Percentiles rank a stretch among this genome's conserved stretches.
Evolutionary conservation across 2,113 vertebrate species (phyloP).

Genomic region (Strix aluco): DNA sequence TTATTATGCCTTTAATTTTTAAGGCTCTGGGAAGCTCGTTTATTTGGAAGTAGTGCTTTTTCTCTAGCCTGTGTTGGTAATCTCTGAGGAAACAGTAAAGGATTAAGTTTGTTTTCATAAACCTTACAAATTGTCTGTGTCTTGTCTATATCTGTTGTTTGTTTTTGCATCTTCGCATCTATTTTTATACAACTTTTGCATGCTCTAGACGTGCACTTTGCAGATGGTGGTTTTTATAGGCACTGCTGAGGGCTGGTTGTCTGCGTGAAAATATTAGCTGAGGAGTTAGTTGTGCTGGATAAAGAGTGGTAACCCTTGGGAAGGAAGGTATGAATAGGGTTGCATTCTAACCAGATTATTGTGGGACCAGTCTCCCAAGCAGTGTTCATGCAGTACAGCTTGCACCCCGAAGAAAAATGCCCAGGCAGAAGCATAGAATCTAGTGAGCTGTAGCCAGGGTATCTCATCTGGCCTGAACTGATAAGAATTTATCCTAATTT

Average conservation of each 20-base stretch:
- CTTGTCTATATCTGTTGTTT: not conserved
- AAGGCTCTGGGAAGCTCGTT: not conserved
- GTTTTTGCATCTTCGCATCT: not conserved
- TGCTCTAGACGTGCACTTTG: not conserved
- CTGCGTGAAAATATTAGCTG: not conserved
- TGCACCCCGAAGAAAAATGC: not conserved
- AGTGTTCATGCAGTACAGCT: not conserved
- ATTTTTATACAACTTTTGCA: not conserved
- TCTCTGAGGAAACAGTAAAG: not conserved
- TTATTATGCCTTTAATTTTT: not conserved
- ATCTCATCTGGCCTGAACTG: constrained; percentile 1
- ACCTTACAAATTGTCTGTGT: not conserved
- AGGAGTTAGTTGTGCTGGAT: not conserved
- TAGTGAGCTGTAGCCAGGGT: not conserved
- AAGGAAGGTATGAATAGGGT: not conserved
- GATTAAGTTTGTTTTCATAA: not conserved
- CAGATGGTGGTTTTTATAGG: not conserved
- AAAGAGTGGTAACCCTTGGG: not conserved
- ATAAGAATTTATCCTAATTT: constrained; percentile 31
- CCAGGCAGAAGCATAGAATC: not conserved
- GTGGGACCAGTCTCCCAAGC: not conserved
- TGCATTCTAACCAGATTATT: not conserved
- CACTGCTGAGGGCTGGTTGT: not conserved
- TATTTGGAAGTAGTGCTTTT: not conserved
- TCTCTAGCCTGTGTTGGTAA: not conserved